A percentile compares a stretch with the other conserved stretches of the same genome.
phyloP scores from a whole-genome alignment of 2,113 vertebrate genomes.

The Oryzias melastigma region DNA sequence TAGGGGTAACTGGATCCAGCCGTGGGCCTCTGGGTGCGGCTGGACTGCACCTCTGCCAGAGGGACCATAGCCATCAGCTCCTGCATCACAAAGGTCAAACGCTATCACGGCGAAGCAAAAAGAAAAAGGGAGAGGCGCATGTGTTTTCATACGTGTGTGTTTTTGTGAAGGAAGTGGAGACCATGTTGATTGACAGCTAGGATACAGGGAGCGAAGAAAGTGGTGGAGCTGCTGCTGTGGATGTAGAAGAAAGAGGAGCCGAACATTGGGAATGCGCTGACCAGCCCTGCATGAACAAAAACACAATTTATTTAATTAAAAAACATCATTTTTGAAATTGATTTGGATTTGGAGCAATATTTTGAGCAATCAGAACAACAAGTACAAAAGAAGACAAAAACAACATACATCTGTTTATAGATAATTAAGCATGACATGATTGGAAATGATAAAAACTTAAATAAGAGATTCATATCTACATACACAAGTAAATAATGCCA shows the following conservation, averaged over 20 bases:
- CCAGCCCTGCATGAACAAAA: conserved; percentile 52
- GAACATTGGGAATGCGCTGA: conserved; percentile 72
- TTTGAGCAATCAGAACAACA: too few relatives aligned
- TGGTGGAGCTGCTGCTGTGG: conserved; percentile 74
- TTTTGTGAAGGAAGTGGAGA: conserved; percentile 72
- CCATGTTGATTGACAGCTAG: conserved; percentile 69
- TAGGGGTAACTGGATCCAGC: conserved; percentile 89
- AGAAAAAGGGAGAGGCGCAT: conserved; percentile 1
- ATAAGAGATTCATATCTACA: too few relatives aligned
- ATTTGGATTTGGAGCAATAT: too few relatives aligned
- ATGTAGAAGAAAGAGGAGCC: conserved; percentile 69
- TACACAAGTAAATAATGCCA: too few relatives aligned
- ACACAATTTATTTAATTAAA: background rate
- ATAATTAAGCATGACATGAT: too few relatives aligned
- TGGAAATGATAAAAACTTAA: too few relatives aligned
- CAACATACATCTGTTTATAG: too few relatives aligned
- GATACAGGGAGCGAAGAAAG: conserved; percentile 70
- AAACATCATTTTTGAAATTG: too few relatives aligned
- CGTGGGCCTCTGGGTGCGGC: conserved; percentile 83
- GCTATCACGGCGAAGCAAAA: background rate
- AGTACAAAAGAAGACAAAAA: too few relatives aligned
- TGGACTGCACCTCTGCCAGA: conserved; percentile 89
- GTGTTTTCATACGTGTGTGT: conserved; percentile 62
- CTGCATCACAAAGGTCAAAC: conserved; percentile 66
- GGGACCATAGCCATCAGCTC: conserved; percentile 83